Base-by-base conservation (phyloP, 1,140 invertebrate genomes). In the Cephus cinctus region DNA sequence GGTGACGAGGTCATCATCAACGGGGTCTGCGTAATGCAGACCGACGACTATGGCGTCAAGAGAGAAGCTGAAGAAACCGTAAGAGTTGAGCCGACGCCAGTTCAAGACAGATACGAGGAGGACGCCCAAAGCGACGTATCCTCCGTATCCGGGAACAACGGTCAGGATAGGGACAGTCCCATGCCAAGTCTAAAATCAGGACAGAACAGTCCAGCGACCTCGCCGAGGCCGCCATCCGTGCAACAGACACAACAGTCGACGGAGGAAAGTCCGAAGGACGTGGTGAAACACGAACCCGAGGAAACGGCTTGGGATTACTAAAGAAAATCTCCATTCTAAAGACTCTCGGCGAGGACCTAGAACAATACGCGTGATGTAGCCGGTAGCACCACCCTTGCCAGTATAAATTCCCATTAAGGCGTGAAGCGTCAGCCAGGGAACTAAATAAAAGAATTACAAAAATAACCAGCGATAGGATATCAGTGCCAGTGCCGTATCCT, bases 11-110 rank as follows among this genome's bases (percentile, higher is more conserved):
- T 92, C 1, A 92, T 94, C 50, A 94, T 94, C 52, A 94, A 94
- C 61, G 91, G 92, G 3, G 91, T 94, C 12, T 94, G 92, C 66
- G 90, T 94, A 1, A 92, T 93, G 87, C 87, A 90, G 51, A 85
- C 83, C 21, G 85, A 86, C 55, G 86, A 88, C 62, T 86, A 86
- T 61, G 80, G 80, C 0, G 73, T 84, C 4, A 75, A 80, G 50
- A 73, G 83, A 12, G 81, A 82, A 42, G 65, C 81, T 5, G 85
- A 86, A 63, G 83, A 87, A 63, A 88, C 86, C 0, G 80, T 88
- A 31, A 77, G 84, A 16, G 81, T 88, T 25, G 87, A 88, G 68
- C 86, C 86, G 1, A 84, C 84, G 2, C 82, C 85, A 0, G 86
- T 85, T 1, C 69, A 78, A 40, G 82, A 83, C 47, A 64, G 79